These are phyloP conservation scores for Sphaeridia pumilis DNA, from an alignment of 2,888 invertebrate species.

Conservation along the genomic window DNA sequence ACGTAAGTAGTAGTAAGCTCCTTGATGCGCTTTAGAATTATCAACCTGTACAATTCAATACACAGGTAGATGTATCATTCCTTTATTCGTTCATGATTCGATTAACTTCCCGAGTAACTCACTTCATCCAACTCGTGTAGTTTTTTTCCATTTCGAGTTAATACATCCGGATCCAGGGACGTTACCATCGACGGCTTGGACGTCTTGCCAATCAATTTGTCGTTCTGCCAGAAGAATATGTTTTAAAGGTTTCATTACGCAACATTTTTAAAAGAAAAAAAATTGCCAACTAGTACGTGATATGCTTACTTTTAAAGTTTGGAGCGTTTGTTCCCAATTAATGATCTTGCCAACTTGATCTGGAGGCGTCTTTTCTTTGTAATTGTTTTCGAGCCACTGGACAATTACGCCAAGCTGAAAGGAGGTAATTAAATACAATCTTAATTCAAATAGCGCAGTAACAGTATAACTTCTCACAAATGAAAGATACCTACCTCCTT, in stretches of 20 bases:
- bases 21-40: constrained; percentile 22
- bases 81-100: neutral
- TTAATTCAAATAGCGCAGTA: neutral
- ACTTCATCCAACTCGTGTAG: constrained; percentile 31
- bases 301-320: constrained; percentile 21
- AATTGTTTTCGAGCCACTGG: constrained; percentile 28
- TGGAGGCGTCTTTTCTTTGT: constrained; percentile 20
- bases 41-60: constrained; percentile 23
- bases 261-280: neutral
- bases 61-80: too few relatives aligned
- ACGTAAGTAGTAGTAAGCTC: constrained; percentile 27
- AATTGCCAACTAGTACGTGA: too few relatives aligned
- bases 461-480: too few relatives aligned
- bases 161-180: constrained; percentile 30
- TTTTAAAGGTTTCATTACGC: neutral
- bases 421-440: constrained; percentile 5
- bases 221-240: constrained; percentile 15
- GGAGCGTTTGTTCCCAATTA: constrained; percentile 32
- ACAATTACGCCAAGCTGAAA: constrained; percentile 23
- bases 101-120: constrained; percentile 3
- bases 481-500: constrained; percentile 22
- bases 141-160: constrained; percentile 25
- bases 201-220: constrained; percentile 17
- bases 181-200: constrained; percentile 21
- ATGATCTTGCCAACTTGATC: constrained; percentile 25